Percentiles rank a stretch among this genome's conserved stretches.
Evolutionary conservation across 1,140 invertebrate species (phyloP).

Genomic region (Danaus melanippus): DNA sequence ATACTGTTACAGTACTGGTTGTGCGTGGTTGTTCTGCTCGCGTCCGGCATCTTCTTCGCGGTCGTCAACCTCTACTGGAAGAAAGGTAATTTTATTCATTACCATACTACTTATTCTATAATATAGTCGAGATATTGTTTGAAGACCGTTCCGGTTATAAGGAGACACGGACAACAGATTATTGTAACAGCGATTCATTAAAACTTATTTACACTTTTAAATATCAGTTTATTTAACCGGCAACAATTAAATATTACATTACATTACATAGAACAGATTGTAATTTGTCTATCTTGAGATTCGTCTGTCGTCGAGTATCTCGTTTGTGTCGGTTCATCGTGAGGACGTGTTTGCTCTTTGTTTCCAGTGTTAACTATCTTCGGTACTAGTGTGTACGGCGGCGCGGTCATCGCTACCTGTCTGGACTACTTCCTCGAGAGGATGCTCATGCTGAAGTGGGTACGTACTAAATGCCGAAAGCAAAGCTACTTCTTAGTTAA

Average conservation of each 20-base stretch:
- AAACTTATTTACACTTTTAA: too few species aligned
- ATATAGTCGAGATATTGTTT: constrained; percentile 1
- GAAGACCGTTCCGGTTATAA: too few species aligned
- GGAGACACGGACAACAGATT: too few species aligned
- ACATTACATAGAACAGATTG: too few species aligned
- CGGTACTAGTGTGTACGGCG: constrained; percentile 84
- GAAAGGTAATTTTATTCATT: constrained; percentile 70
- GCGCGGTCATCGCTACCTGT: constrained; percentile 79
- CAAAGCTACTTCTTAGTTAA: too few species aligned
- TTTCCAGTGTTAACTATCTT: constrained; percentile 80
- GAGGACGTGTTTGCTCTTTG: constrained; percentile 1
- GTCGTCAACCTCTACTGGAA: constrained; percentile 83
- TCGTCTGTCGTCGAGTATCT: too few species aligned
- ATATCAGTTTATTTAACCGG: too few species aligned
- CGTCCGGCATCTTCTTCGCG: constrained; percentile 79
- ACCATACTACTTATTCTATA: constrained; percentile 3
- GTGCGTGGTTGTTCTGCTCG: constrained; percentile 78
- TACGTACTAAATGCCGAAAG: constrained; percentile 48
- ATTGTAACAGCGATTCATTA: too few species aligned
- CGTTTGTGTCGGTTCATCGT: too few species aligned
- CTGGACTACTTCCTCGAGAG: constrained; percentile 86
- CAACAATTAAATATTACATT: too few species aligned
- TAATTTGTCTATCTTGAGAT: too few species aligned
- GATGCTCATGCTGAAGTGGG: constrained; percentile 80
- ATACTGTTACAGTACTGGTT: constrained; percentile 77